phyloP scores from a whole-genome alignment of 2,797 vertebrate genomes.

The Periparus ater region DNA sequence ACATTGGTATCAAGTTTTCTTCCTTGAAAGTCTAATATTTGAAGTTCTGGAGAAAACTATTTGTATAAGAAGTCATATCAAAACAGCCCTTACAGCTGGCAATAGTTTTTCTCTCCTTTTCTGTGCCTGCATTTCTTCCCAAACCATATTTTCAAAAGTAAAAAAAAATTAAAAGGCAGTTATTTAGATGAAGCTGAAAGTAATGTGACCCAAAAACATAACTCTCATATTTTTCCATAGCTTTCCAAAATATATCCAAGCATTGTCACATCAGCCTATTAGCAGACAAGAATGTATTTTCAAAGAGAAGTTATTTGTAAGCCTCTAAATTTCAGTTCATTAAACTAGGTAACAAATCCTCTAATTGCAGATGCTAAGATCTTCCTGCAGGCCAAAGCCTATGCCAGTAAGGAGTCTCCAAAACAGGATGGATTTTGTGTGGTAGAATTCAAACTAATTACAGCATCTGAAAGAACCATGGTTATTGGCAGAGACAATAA shows the following conservation, averaged over 20 bases:
- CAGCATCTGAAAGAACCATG: not conserved
- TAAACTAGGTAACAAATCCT: not conserved
- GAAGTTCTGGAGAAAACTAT: not conserved
- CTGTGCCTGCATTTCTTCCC: not conserved
- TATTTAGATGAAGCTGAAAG: not conserved
- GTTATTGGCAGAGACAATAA: not conserved
- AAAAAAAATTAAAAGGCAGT: not conserved
- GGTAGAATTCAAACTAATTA: not conserved
- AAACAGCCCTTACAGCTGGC: not conserved
- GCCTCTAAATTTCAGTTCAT: not conserved
- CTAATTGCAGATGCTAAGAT: not conserved
- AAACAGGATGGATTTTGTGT: not conserved
- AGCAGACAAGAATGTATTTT: not conserved
- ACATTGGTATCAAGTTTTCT: not conserved
- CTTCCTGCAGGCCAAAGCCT: not conserved
- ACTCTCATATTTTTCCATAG: not conserved
- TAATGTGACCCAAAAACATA: not conserved
- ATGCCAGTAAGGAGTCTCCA: not conserved
- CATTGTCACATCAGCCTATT: not conserved
- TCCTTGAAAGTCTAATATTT: not conserved
- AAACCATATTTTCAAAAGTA: slow-evolving; percentile 16
- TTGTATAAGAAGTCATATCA: not conserved
- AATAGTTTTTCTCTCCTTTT: not conserved
- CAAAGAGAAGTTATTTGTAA: not conserved
- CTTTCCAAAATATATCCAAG: not conserved